Evolutionary conservation across 2,797 vertebrate genomes (phyloP), one percentile per base, ranked within the genome.

Genomic region (Rhyacichthys aspro): DNA sequence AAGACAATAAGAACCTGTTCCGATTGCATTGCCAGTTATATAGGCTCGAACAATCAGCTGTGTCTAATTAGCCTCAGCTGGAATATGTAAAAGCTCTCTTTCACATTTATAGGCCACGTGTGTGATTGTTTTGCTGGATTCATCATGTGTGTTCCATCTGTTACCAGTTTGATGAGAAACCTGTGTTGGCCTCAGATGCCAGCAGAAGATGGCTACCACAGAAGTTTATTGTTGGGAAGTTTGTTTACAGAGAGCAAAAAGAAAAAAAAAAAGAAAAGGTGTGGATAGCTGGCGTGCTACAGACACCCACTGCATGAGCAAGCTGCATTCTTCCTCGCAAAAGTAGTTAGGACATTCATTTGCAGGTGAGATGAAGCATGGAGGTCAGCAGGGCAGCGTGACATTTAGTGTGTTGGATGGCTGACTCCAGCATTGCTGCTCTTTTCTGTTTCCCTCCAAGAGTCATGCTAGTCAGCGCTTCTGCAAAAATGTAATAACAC

Each of bases 341-440:
- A 59, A 55, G 36, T 32, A 14, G 54, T 42, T 8, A 52, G 52
- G 58, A 68, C 57, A 73, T 70, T 84, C 6, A 74, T 76, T 82
- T 80, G 49, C 43, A 72, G 67, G 58, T 72, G 76, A 72, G 66
- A 49, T 75, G 70, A 81, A 70, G 62, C 63, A 54, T 63, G 57
- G 63, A 61, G 79, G 83, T 82, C 74, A 67, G 36, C 44, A 44
- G 63, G 45, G 11, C 61, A 38, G 43, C 38, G 36, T 79, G 59
- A 79, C 71, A 75, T 57, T 71, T 55, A 23, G 11, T 67, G 64
- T 56, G 46, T 18, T 65, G 55, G 57, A 60, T 71, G 69, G 33
- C 67, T 71, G 44, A 42, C 58, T 72, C 19, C 43, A 38, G 81
- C 71, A 74, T 53, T 48, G 41, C 67, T 58, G 54, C 54, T 52